Evolutionary conservation across 1,140 invertebrate species (phyloP).

Genomic region (Telenomus remus): DNA sequence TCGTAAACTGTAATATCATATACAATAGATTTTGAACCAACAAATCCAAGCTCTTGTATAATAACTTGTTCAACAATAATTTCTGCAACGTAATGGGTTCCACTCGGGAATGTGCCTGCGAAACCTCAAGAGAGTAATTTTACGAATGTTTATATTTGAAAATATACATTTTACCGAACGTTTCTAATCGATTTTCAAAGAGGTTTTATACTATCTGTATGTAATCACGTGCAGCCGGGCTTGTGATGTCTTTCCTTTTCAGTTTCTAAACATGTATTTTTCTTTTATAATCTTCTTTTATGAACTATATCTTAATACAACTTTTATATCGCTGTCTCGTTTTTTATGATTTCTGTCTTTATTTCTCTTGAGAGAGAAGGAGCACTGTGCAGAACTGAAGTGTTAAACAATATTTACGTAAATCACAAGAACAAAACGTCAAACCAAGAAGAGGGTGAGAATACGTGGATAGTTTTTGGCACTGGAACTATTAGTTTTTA

Average conservation of each 20-base stretch:
- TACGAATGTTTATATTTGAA: slow-evolving; percentile 19
- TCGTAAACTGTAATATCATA: no score
- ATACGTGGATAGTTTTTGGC: slow-evolving; percentile 6
- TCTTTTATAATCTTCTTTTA: no score
- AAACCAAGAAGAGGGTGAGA: background rate
- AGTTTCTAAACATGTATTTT: no score
- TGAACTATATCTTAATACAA: no score
- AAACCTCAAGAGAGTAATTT: slow-evolving; percentile 8
- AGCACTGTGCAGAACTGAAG: no score
- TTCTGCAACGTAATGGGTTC: slow-evolving; percentile 4
- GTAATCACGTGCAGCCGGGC: background rate
- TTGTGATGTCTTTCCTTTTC: background rate
- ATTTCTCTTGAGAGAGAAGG: no score
- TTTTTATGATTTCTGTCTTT: no score
- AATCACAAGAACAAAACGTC: no score
- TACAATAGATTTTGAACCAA: no score
- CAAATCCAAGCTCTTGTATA: no score
- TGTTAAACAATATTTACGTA: no score
- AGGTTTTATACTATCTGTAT: background rate
- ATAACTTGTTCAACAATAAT: slow-evolving; percentile 9
- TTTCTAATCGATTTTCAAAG: background rate
- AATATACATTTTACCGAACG: background rate
- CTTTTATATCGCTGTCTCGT: no score
- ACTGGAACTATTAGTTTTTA: slow-evolving; percentile 29
- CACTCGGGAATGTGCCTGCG: slow-evolving; percentile 3